phyloP scores from a whole-genome alignment of 2,113 vertebrate species.

The Carassius carassius region DNA sequence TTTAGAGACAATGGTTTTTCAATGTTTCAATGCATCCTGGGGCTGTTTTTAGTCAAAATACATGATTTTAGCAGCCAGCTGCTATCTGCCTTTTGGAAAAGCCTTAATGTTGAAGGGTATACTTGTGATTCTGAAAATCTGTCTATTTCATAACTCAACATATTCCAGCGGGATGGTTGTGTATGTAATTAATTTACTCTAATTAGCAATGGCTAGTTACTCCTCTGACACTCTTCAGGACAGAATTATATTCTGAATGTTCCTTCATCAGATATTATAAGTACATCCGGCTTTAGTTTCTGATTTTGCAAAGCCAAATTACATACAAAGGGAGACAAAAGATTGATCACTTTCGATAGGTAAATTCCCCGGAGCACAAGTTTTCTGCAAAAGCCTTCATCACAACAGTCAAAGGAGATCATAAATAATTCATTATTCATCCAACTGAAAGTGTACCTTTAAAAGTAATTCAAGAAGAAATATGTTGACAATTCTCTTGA shows the following conservation, averaged over 20 bases:
- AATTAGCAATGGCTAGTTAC: conserved; percentile 19
- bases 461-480: conserved; percentile 38
- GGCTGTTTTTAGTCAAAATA: neutral
- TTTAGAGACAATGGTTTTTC: neutral
- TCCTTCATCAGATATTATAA: conserved; percentile 26
- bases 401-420: conserved; percentile 26
- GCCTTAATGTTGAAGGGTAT: neutral
- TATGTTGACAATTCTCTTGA: neutral
- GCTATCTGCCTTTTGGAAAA: too few species aligned
- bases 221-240: neutral
- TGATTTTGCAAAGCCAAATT: neutral
- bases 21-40: neutral
- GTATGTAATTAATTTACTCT: conserved; percentile 6
- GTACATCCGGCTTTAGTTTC: neutral
- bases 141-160: neutral
- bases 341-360: conserved; percentile 23
- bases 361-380: conserved; percentile 22
- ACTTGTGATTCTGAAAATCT: neutral
- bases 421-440: conserved; percentile 53
- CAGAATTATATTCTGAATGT: neutral
- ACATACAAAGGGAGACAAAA: conserved; percentile 16
- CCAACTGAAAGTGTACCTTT: neutral
- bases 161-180: conserved; percentile 6
- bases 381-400: conserved; percentile 14
- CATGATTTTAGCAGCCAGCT: neutral